Percentiles rank a stretch among this genome's conserved stretches.
phyloP scores from a whole-genome alignment of 37 sponge, comb jelly and placozoan species.

The Petrosia ficiformis region DNA sequence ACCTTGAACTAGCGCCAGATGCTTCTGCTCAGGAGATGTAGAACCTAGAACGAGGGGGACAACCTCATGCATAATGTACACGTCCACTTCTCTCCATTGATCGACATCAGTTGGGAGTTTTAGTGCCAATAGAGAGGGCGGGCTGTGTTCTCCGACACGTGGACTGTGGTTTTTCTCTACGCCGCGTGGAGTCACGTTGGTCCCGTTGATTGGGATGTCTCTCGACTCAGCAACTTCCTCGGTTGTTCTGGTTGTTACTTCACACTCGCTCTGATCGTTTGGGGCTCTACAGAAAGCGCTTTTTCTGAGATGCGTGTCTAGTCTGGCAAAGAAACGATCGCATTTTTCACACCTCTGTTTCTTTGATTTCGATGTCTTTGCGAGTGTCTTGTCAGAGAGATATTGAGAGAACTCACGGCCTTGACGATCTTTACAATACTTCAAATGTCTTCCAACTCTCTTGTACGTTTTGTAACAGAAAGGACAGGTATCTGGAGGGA shows the following conservation, averaged over 20 bases:
- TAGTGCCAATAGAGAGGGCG: background rate
- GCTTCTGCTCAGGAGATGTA: background rate
- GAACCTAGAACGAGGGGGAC: background rate
- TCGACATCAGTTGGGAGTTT: background rate
- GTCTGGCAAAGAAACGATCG: slow-evolving; percentile 1
- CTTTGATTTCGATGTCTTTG: slow-evolving; percentile 2
- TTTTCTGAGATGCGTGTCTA: background rate
- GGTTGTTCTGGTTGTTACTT: too few species aligned
- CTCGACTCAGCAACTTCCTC: too few species aligned
- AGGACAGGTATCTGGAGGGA: background rate
- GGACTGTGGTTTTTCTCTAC: background rate
- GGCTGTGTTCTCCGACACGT: too few species aligned
- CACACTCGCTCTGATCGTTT: background rate
- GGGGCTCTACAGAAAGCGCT: background rate
- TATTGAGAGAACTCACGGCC: slow-evolving; percentile 13
- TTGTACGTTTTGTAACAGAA: slow-evolving; percentile 8
- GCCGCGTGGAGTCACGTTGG: too few species aligned
- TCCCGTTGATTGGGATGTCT: too few species aligned
- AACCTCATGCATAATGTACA: background rate
- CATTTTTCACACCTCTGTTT: slow-evolving; percentile 7
- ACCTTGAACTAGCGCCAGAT: background rate
- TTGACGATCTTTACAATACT: slow-evolving; percentile 5
- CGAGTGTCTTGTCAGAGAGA: slow-evolving; percentile 13
- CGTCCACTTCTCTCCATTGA: background rate
- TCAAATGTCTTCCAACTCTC: slow-evolving; percentile 7